Evolutionary conservation across 2,888 invertebrate species (phyloP), one percentile per base, ranked within the genome.

Genomic region (Eledone cirrhosa): DNA sequence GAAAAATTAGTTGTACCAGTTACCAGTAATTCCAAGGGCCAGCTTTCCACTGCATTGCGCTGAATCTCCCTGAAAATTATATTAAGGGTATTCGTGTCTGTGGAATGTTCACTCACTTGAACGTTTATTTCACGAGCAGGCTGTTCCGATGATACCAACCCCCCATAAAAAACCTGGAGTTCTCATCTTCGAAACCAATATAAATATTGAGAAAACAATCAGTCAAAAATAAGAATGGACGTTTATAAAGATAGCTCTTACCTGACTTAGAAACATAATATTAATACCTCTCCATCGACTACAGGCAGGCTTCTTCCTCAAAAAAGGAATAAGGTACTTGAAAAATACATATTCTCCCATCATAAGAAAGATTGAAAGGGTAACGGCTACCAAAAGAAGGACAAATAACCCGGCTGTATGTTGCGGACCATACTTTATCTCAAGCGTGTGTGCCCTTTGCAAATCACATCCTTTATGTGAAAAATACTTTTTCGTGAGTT

Each of bases 241-340:
- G 41, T 41, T 41, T 41, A 5, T 11, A 11, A 16, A 27, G 22
- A 67, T 24, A 14, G 16, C 22, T 72, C 89, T 86, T 90, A 95
- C 95, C 94, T 96, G 96, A 89, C 96, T 97, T 91, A 97, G 95
- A 91, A 97, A 97, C 96, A 97, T 97, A 81, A 97, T 94, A 88
- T 96, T 96, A 74, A 96, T 93, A 86, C 95, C 96, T 82, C 95
- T 94, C 97, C 97, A 97, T 86, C 96, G 94, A 41, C 96, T 95
- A 80, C 94, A 95, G 88, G 95, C 94, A 0, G 96, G 96, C 86
- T 95, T 94, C 84, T 94, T 95, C 72, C 97, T 93, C 81, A 97
- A 92, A 80, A 94, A 93, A 0, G 97, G 97, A 81, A 97, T 91
- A n/a, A 95, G 94, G 91, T 95, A 96, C 89, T 95, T 95, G 92